A percentile compares a stretch with the other conserved stretches of the same genome.
phyloP scores from a whole-genome alignment of 2,797 vertebrate species.

The Loris lydekkerianus region DNA sequence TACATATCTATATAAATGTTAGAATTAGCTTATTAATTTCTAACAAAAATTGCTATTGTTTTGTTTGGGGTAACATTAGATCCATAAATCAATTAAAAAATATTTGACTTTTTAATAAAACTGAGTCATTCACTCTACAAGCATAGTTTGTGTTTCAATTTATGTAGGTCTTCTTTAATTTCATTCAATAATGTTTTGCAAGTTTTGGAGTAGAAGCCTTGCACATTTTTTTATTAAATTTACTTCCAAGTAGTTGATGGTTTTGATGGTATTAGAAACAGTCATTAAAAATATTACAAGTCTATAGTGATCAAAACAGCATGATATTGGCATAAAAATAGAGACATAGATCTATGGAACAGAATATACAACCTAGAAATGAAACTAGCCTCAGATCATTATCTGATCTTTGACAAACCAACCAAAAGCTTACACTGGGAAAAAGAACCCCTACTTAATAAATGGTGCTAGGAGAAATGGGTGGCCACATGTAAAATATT shows the following conservation, averaged over 20 bases:
- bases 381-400: no score
- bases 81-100: background rate
- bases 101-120: background rate
- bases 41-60: background rate
- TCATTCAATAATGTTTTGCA: background rate
- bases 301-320: no score
- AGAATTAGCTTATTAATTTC: background rate
- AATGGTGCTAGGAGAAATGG: no score
- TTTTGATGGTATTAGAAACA: background rate
- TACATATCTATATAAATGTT: background rate
- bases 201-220: background rate
- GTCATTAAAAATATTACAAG: background rate
- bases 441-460: no score
- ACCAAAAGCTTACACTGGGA: no score
- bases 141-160: background rate
- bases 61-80: background rate
- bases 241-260: background rate
- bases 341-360: no score
- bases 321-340: no score
- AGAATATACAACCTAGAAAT: no score
- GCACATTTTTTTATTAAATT: conserved; percentile 31
- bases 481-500: no score
- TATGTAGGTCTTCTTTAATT: conserved; percentile 5
- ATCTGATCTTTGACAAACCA: no score
- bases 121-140: background rate